These are phyloP conservation scores for Ianthella basta DNA, from an alignment of 37 sponge, comb jelly and placozoan genomes.

Conservation along the genomic window DNA sequence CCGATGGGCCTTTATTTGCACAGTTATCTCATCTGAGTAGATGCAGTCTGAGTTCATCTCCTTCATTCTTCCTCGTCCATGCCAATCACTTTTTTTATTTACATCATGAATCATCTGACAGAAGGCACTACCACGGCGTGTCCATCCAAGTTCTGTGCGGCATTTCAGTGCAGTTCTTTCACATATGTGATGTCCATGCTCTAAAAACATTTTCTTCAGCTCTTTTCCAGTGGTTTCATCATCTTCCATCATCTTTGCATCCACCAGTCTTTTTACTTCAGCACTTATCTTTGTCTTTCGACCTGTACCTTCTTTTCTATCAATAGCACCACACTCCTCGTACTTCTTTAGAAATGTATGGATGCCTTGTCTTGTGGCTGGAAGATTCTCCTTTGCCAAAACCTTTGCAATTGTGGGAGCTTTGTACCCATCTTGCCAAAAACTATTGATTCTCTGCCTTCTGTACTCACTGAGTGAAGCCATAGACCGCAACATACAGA, in stretches of 20 bases:
- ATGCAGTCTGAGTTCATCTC: no score
- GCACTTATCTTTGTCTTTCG: conserved; percentile 1
- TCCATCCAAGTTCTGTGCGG: neutral
- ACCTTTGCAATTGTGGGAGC: neutral
- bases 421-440: no score
- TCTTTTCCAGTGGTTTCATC: neutral
- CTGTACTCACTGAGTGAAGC: no score
- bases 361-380: neutral
- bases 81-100: no score
- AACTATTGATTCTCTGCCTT: no score
- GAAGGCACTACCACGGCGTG: conserved; percentile 3
- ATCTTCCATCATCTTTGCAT: conserved; percentile 1
- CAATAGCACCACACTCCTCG: neutral
- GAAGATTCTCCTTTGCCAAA: neutral
- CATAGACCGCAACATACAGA: no score
- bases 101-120: conserved; percentile 8
- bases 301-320: conserved; percentile 6
- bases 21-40: neutral
- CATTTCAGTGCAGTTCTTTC: neutral
- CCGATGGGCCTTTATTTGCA: neutral
- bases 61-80: no score
- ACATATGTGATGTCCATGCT: neutral
- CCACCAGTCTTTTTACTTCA: neutral
- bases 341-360: neutral
- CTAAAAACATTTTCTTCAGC: neutral